Percentiles rank a stretch among this genome's conserved stretches.
These are phyloP conservation scores for Danaus chrysippus DNA, from an alignment of 2,888 invertebrate species.

Conservation along the genomic window DNA sequence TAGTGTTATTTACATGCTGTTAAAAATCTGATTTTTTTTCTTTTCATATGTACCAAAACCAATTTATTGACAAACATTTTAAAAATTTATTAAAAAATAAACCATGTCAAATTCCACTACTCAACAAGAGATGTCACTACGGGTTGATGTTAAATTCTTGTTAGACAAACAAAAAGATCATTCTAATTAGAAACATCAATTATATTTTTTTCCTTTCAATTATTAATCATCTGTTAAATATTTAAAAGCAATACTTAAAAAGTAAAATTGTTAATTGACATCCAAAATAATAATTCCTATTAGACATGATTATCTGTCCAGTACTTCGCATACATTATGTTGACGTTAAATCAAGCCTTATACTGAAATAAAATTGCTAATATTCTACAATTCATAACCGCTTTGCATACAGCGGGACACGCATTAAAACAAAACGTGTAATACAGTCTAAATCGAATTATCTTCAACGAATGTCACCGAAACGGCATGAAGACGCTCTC, in stretches of 20 bases:
- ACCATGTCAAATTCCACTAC: neutral
- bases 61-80: neutral
- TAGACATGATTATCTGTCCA: neutral
- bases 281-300: too few species aligned
- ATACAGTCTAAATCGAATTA: slow-evolving; percentile 70
- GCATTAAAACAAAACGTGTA: slow-evolving; percentile 47
- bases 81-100: neutral
- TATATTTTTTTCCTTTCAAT: too few species aligned
- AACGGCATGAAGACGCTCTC: slow-evolving; percentile 66
- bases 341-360: slow-evolving; percentile 22
- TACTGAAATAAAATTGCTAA: neutral
- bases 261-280: too few species aligned
- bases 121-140: neutral
- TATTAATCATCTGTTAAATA: too few species aligned
- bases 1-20: neutral
- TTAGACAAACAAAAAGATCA: neutral
- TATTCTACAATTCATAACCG: slow-evolving; percentile 26
- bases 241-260: too few species aligned
- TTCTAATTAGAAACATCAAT: neutral
- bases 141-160: neutral
- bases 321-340: slow-evolving; percentile 20
- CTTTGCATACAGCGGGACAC: slow-evolving; percentile 38
- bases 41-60: too few species aligned
- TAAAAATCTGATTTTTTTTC: neutral
- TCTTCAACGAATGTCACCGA: slow-evolving; percentile 57